Evolutionary conservation across 2,888 invertebrate species (phyloP), one percentile per base, ranked within the genome.

Genomic region (Metalampra italica): DNA sequence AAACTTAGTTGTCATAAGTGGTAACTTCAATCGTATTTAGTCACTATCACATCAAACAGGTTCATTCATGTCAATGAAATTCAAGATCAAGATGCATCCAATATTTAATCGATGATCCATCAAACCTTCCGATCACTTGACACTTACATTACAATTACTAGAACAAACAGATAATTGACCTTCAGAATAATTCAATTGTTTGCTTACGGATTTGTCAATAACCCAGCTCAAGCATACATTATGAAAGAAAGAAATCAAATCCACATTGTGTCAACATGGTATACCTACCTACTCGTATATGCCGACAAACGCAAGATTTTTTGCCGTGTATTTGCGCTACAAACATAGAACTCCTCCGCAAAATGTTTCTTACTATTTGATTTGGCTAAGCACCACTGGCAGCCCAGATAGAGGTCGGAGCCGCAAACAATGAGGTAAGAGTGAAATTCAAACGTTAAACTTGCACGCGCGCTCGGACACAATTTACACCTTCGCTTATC

Each of bases 401-500:
- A 63, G 64, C 66, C 70, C 59, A 71, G 66, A 66, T 68, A 57
- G 63, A 62, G 64, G 68, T 61, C 56, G 58, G 45, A 60, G 59
- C 50, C 53, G 64, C 59, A 71, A 69, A 71, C 66, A 69, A 57
- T 72, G 68, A 62, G 66, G 71, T 69, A 72, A 72, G 54, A 68
- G 65, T 60, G 70, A 66, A 71, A 71, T 62, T 58, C 58, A 52
- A 51, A 37, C 32, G 52, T 50, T 42, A 42, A 43, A 45, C 48
- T 45, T 43, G 52, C 41, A 44, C 38, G 43, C 5, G 43, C 47
- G 38, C 36, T 43, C 37, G 57, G 49, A 48, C 59, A 68, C 61
- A 73, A 68, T 75, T 75, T 64, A 61, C 75, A 75, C 72, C 72
- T 75, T 59, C 52, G 55, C 53, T 55, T 53, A 57, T 56, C 54